Evolutionary conservation across 2,113 vertebrate genomes (phyloP), one percentile per base, ranked within the genome.

Genomic region (Pachypanchax playfairii): DNA sequence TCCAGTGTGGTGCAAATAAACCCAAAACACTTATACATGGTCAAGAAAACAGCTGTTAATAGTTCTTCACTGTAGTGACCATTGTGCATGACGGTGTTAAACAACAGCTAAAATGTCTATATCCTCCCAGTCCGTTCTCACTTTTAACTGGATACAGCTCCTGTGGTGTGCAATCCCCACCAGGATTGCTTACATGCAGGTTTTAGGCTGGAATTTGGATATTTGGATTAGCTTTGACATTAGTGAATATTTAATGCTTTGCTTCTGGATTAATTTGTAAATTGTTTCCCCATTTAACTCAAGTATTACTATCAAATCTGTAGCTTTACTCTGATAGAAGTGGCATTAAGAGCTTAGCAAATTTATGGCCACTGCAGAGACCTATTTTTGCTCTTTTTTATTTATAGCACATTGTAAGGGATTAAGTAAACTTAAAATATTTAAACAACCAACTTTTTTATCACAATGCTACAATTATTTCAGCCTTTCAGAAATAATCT

Each of bases 181-280:
- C 35, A 48, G 65, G 74, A 70, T 80, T 87, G 87, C 78, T 87
- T 88, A 80, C 84, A 86, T 88, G 73, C 82, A 63, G 75, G 75
- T 81, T 89, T 87, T 77, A 53, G 84, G 85, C 85, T 86, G 70
- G 59, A 87, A 15, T 82, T 89, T 72, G 79, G 75, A 82, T 88
- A 81, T 79, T 50, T 82, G 85, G 83, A 90, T 90, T 87, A 90
- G 64, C 66, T 73, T 61, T 80, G 73, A 79, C 76, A 84, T 87
- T 83, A 85, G 79, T 65, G 63, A 69, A 47, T 46, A 73, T 88
- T 87, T 79, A 87, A 88, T 5, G 65, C 65, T 70, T 73, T 73
- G 60, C 50, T 11, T 81, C 38, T 77, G 83, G 86, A 86, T 89
- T 89, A 87, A 73, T 80, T 79, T 66, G 65, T 89, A 87, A 73